Evolutionary conservation across 2,797 vertebrate species (phyloP).

Genomic region (Vespertilio murinus): DNA sequence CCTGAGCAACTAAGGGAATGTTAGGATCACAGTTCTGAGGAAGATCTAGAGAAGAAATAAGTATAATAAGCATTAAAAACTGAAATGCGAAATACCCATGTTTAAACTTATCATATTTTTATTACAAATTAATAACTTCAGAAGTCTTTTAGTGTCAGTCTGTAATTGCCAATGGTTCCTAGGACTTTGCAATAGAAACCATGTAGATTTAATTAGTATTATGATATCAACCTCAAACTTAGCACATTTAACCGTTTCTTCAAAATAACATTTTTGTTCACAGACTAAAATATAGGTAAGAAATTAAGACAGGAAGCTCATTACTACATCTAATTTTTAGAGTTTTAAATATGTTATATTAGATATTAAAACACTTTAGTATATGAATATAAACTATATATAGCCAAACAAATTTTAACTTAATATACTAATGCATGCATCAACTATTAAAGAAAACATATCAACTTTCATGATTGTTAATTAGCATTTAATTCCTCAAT

Average conservation of each 20-base stretch:
- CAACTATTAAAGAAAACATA: slow-evolving; percentile 22
- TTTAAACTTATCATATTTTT: slow-evolving; percentile 23
- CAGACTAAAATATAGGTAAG: slow-evolving; percentile 41
- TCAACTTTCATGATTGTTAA: slow-evolving; percentile 17
- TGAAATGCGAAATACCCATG: slow-evolving; percentile 22
- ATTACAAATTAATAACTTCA: slow-evolving; percentile 46
- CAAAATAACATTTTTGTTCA: slow-evolving; percentile 20
- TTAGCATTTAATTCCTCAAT: not conserved
- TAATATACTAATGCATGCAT: not conserved
- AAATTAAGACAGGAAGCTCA: slow-evolving; percentile 12
- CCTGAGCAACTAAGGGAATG: slow-evolving; percentile 97
- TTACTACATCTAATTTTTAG: not conserved
- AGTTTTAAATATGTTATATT: slow-evolving; percentile 34
- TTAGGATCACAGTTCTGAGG: slow-evolving; percentile 94
- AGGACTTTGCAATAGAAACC: not conserved
- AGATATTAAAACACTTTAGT: slow-evolving; percentile 34
- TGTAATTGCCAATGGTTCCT: not conserved
- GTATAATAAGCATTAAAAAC: slow-evolving; percentile 74
- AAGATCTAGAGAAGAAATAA: slow-evolving; percentile 89
- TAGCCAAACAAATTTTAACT: slow-evolving; percentile 6
- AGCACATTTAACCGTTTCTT: slow-evolving; percentile 16
- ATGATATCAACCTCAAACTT: not conserved
- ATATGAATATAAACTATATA: slow-evolving; percentile 27
- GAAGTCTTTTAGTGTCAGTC: slow-evolving; percentile 32
- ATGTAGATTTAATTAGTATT: not conserved